Conservation (phyloP, 2,113 vertebrate species). For the Gila orcuttii region DNA sequence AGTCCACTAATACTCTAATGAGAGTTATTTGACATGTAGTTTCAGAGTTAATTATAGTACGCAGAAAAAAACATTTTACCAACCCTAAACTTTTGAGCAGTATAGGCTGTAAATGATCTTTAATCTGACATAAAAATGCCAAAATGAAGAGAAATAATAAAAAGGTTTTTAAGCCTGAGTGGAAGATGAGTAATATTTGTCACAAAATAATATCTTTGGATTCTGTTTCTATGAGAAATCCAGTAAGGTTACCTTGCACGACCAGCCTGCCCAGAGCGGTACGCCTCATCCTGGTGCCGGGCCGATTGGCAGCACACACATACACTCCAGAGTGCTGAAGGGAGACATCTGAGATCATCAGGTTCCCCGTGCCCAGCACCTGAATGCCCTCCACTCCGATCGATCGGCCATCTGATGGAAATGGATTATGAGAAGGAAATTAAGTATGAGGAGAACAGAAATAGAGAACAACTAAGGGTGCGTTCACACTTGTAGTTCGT, state of each 20-base stretch:
- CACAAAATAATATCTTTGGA: not conserved
- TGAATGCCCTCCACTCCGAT: slow-evolving; percentile 83
- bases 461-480: too few relatives aligned
- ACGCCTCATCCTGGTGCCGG: slow-evolving; percentile 77
- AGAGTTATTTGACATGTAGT: too few relatives aligned
- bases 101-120: not conserved
- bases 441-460: not conserved
- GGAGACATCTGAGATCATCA: slow-evolving; percentile 82
- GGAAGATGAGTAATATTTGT: not conserved
- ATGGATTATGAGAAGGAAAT: not conserved
- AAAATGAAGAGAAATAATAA: not conserved
- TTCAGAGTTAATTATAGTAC: too few relatives aligned
- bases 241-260: slow-evolving; percentile 75
- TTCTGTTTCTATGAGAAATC: not conserved
- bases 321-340: slow-evolving; percentile 82
- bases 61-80: not conserved
- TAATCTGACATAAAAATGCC: not conserved
- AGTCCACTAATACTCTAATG: too few relatives aligned
- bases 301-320: slow-evolving; percentile 81
- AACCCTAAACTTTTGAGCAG: not conserved
- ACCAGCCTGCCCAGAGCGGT: slow-evolving; percentile 78
- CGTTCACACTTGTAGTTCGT: too few relatives aligned
- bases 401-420: slow-evolving; percentile 76
- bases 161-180: not conserved
- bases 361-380: slow-evolving; percentile 81